Percentiles rank a stretch among this genome's conserved stretches.
These are phyloP conservation scores for Cisticola juncidis DNA, from an alignment of 2,113 vertebrate species.

Conservation along the genomic window DNA sequence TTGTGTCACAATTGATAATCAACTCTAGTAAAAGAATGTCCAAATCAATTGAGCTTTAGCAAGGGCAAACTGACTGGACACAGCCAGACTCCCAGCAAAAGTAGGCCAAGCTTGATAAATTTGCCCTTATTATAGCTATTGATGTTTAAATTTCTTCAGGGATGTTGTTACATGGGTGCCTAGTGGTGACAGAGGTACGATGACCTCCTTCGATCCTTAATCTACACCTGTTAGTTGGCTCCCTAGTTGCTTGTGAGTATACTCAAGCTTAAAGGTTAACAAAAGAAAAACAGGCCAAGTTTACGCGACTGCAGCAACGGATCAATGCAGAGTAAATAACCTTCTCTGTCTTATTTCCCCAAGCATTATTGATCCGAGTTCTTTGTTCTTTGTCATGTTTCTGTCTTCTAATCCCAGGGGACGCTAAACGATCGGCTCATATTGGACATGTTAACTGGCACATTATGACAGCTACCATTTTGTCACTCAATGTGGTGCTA, in stretches of 20 bases:
- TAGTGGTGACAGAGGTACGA: conserved; percentile 89
- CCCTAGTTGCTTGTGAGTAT: conserved; percentile 93
- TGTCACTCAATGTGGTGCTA: conserved; percentile 72
- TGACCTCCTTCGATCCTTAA: conserved; percentile 97
- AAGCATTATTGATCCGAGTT: conserved; percentile 93
- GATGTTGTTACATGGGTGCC: conserved; percentile 88
- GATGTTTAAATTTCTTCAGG: conserved; percentile 92
- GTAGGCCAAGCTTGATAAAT: conserved; percentile 85
- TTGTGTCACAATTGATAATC: conserved; percentile 88
- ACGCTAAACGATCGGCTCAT: conserved; percentile 76
- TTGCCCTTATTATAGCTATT: conserved; percentile 91
- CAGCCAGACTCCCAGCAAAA: conserved; percentile 75
- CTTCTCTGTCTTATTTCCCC: conserved; percentile 99
- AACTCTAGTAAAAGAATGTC: conserved; percentile 85
- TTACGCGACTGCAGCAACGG: conserved; percentile 86
- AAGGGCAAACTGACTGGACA: conserved; percentile 78
- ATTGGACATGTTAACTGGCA: conserved; percentile 81
- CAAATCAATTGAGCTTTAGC: conserved; percentile 85
- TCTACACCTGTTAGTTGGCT: conserved; percentile 98
- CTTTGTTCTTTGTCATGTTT: conserved; percentile 88
- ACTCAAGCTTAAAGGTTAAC: conserved; percentile 99
- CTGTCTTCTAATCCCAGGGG: conserved; percentile 84
- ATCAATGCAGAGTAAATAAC: conserved; percentile 99
- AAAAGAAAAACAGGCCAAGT: conserved; percentile 97
- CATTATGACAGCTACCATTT: conserved; percentile 84